Evolutionary conservation across 2,113 vertebrate genomes (phyloP), one percentile per base, ranked within the genome.

Genomic region (Sciurus niger): DNA sequence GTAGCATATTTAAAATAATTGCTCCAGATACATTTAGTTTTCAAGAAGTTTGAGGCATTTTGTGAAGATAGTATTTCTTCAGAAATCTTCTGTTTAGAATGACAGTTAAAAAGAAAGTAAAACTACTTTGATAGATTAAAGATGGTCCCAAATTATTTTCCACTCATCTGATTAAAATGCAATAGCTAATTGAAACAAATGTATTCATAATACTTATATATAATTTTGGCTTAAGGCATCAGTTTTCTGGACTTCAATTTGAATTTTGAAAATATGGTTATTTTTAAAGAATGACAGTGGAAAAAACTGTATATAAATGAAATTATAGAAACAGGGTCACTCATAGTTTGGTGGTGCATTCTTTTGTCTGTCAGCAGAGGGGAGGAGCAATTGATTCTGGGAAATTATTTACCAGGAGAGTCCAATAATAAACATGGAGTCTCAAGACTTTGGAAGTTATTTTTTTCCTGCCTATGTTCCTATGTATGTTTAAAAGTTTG

Each of bases 61-160:
- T 76, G 22, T 78, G 18, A 85, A 74, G 3, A 86, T 43, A 40
- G 6, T 16, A 84, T 92, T 97, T 92, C 4, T 37, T 51, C 48
- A 43, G 63, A 96, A 88, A 70, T 76, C 5, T 40, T 77, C 30
- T 48, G 46, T 7, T 72, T 88, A 89, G n/a, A 88, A 60, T 83
- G 12, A 55, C 28, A 68, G 18, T 37, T 82, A 32, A 70, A 63
- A 80, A 90, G 3, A 85, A 92, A 53, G 17, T 51, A 80, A 68
- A 89, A 37, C 40, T 65, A 28, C 43, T 30, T 91, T 6, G 18
- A 7, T 32, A 73, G 24, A 37, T 94, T 70, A 68, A 87, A 68
- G 43, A 63, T 46, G n/a, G 0, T 11, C 67, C 67, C 4, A 53
- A 43, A 37, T 74, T 74, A 73, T 85, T 85, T 58, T 6, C 8